phyloP scores from a whole-genome alignment of 2,113 vertebrate species.

The Mirza zaza region DNA sequence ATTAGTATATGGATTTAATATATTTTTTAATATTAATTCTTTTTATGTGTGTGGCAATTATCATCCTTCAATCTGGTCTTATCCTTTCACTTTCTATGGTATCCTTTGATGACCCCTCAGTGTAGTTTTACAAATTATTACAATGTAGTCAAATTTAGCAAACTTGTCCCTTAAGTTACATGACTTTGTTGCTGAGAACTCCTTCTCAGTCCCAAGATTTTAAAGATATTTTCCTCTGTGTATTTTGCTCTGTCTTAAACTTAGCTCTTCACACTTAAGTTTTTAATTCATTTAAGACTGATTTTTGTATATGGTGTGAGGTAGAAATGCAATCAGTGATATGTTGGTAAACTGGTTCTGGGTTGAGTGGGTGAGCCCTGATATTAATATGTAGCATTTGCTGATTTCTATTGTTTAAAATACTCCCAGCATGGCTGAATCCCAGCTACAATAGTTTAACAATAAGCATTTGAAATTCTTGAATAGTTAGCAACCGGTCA shows the following conservation, averaged over 20 bases:
- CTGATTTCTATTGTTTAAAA: background rate
- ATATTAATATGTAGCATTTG: background rate
- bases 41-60: background rate
- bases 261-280: background rate
- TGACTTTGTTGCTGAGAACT: background rate
- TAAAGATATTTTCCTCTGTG: background rate
- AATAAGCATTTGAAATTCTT: background rate
- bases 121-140: background rate
- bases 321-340: background rate
- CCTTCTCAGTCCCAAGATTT: background rate
- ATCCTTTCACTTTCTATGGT: background rate
- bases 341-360: background rate
- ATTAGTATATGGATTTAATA: background rate
- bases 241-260: slow-evolving; percentile 12
- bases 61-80: background rate
- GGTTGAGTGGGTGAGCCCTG: background rate
- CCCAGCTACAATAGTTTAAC: background rate
- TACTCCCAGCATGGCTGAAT: background rate
- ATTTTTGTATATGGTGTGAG: background rate
- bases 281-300: background rate
- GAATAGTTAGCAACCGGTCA: background rate
- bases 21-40: background rate
- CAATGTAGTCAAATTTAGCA: background rate
- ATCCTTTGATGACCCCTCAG: background rate
- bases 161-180: background rate